Conservation (phyloP, 1,140 invertebrate genomes). For the fruit fly (Drosophila melanogaster) region DNA sequence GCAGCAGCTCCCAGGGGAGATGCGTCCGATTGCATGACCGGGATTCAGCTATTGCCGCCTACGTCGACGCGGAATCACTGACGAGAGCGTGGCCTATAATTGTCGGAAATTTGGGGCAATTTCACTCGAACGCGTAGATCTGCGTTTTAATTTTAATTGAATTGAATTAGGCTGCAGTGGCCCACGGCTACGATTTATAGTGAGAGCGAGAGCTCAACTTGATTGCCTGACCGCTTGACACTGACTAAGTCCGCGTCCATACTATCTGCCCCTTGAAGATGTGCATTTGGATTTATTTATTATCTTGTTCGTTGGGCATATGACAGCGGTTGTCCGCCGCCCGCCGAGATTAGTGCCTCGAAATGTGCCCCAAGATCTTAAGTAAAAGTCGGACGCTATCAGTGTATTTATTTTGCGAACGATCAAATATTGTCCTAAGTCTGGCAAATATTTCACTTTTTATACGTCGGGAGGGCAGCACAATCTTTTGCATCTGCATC, state of each 20-base stretch:
- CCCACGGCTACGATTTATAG: conserved; percentile 1
- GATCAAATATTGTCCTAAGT: conserved; percentile 37
- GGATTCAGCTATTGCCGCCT: conserved; percentile 27
- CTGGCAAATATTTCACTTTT: conserved; percentile 15
- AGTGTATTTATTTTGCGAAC: conserved; percentile 43
- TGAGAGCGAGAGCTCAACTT: conserved; percentile 28
- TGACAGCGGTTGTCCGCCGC: conserved; percentile 29
- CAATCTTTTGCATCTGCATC: conserved; percentile 11
- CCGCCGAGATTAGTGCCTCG: conserved; percentile 54
- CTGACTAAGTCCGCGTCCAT: conserved; percentile 44
- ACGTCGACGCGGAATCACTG: conserved; percentile 48
- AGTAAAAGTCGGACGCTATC: conserved; percentile 51
- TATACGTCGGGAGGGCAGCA: not conserved
- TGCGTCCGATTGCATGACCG: conserved; percentile 55
- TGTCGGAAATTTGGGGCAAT: conserved; percentile 65
- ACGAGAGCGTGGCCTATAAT: conserved; percentile 52
- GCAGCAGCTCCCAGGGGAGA: conserved; percentile 6
- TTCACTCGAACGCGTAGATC: conserved; percentile 67
- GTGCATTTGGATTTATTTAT: conserved; percentile 74
- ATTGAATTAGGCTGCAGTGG: conserved; percentile 73
- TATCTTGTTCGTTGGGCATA: conserved; percentile 34
- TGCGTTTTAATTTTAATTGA: conserved; percentile 82
- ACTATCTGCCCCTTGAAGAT: conserved; percentile 41
- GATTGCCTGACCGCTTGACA: conserved; percentile 57
- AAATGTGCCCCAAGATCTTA: conserved; percentile 53